phyloP scores from a whole-genome alignment of 2,113 vertebrate genomes.

The Dipodomys ordii region DNA sequence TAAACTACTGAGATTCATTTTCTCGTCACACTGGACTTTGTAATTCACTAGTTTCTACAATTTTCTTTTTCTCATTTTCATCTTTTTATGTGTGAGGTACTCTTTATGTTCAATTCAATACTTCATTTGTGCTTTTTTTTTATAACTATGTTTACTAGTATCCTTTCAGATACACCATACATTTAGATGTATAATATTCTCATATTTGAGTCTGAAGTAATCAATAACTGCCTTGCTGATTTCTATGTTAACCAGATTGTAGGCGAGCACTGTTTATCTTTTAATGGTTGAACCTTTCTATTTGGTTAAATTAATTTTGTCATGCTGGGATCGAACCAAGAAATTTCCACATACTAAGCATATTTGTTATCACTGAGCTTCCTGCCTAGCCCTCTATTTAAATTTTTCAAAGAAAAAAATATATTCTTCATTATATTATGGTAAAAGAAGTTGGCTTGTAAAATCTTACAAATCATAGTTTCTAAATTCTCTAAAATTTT shows the following conservation, averaged over 20 bases:
- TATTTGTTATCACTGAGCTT: background rate
- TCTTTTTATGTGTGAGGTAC: background rate
- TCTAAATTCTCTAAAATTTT: slow-evolving; percentile 8
- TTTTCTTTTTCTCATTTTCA: slow-evolving; percentile 8
- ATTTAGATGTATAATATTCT: background rate
- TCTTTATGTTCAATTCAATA: slow-evolving; percentile 21
- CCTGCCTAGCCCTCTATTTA: background rate
- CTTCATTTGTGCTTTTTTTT: slow-evolving; percentile 14
- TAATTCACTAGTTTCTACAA: slow-evolving; percentile 24
- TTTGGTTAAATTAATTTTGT: slow-evolving; percentile 15
- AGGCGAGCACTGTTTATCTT: background rate
- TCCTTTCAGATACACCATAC: background rate
- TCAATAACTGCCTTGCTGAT: background rate
- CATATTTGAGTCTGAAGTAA: slow-evolving; percentile 11
- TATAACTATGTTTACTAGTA: background rate
- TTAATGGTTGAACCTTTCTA: background rate
- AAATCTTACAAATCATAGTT: slow-evolving; percentile 12
- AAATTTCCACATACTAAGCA: background rate
- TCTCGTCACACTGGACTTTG: slow-evolving; percentile 20
- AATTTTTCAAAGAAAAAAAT: background rate
- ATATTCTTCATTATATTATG: background rate
- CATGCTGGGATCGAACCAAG: background rate
- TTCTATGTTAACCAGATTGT: slow-evolving; percentile 19
- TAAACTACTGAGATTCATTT: background rate
- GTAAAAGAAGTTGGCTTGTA: background rate